A percentile compares a stretch with the other conserved stretches of the same genome.
Evolutionary conservation across 1,140 invertebrate species (phyloP).

Genomic region (Drosophila ambigua): DNA sequence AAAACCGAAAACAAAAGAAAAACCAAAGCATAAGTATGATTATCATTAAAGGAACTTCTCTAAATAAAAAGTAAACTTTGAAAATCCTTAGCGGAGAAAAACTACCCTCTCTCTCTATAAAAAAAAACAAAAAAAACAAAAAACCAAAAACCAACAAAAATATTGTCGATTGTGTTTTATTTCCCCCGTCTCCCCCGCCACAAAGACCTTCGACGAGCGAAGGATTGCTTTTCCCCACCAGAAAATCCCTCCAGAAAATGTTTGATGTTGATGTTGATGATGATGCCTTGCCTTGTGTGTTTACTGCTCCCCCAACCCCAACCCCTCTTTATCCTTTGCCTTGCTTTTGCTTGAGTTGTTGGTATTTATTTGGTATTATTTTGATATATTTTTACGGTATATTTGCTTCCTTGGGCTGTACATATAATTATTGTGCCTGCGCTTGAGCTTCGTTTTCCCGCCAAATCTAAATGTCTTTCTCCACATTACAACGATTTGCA

Average conservation of each 20-base stretch:
- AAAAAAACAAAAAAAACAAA: conserved; percentile 44
- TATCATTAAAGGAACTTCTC: conserved; percentile 82
- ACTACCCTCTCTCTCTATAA: conserved; percentile 78
- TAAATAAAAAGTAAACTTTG: conserved; percentile 82
- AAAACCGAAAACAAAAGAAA: conserved; percentile 33
- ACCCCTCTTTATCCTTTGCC: conserved; percentile 17
- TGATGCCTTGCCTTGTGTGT: conserved; percentile 53
- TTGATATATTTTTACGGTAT: conserved; percentile 13
- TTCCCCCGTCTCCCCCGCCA: conserved; percentile 29
- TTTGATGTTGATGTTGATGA: conserved; percentile 50
- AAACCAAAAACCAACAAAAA: conserved; percentile 57
- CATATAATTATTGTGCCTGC: conserved; percentile 25
- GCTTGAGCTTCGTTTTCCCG: conserved; percentile 48
- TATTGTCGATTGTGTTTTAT: conserved; percentile 77
- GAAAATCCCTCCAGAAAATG: conserved; percentile 33
- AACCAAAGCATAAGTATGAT: conserved; percentile 74
- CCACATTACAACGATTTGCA: conserved; percentile 13
- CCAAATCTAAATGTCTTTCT: conserved; percentile 34
- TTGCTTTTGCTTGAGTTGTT: conserved; percentile 34
- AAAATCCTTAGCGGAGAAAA: conserved; percentile 81
- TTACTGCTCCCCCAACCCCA: conserved; percentile 11
- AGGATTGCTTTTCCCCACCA: conserved; percentile 17
- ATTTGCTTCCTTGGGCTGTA: conserved; percentile 47
- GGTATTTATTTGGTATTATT: conserved; percentile 19
- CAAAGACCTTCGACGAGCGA: conserved; percentile 6